These are phyloP conservation scores for Torymus aiolomorphi DNA, from an alignment of 2,888 invertebrate genomes.

Conservation along the genomic window DNA sequence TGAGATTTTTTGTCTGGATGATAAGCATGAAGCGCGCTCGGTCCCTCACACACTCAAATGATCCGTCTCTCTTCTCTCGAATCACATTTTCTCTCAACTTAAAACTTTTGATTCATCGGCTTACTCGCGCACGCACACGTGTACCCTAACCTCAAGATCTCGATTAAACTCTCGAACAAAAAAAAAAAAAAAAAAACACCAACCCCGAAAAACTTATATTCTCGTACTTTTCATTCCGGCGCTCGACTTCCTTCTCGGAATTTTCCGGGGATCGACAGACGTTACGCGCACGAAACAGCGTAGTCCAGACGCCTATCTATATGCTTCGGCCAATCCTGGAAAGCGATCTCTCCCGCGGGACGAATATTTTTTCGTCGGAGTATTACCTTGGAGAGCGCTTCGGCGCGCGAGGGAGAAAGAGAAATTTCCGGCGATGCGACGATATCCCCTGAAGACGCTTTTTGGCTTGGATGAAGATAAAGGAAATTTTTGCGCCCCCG, in stretches of 20 bases:
- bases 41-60: too few relatives aligned
- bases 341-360: conserved; percentile 59
- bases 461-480: conserved; percentile 37
- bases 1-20: too few relatives aligned
- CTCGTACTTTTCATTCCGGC: neutral
- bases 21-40: too few relatives aligned
- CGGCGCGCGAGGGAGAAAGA: conserved; percentile 33
- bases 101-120: conserved; percentile 22
- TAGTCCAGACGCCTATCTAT: conserved; percentile 2
- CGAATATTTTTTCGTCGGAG: conserved; percentile 58
- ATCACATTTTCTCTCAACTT: neutral
- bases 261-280: conserved; percentile 20
- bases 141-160: too few relatives aligned
- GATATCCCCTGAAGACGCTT: conserved; percentile 34
- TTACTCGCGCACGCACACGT: neutral
- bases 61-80: too few relatives aligned
- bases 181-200: neutral
- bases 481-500: conserved; percentile 50
- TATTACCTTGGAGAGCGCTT: conserved; percentile 42
- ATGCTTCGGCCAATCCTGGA: conserved; percentile 53
- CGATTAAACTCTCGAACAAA: neutral
- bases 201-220: neutral
- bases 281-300: neutral
- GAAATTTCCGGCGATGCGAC: conserved; percentile 44
- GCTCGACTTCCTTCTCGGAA: conserved; percentile 6